These are phyloP conservation scores for Diachasma alloeum DNA, from an alignment of 1,140 invertebrate genomes.

Conservation along the genomic window DNA sequence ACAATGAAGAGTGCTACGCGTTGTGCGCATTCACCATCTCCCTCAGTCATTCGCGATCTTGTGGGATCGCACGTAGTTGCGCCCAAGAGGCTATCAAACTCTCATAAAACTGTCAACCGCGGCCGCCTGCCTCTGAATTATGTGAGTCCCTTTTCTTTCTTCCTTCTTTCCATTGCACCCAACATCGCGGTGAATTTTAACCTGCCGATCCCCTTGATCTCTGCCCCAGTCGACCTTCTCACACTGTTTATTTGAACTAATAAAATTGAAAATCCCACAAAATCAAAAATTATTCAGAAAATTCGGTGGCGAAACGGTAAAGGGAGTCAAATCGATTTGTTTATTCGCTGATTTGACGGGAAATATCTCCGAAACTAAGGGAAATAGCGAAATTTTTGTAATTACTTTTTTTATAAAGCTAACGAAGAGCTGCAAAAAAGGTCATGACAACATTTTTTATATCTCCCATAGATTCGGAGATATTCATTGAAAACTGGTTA, in stretches of 20 bases:
- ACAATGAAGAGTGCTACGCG: conserved; percentile 63
- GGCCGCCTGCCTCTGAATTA: conserved; percentile 60
- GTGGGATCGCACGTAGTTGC: conserved; percentile 34
- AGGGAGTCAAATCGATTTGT: too few species aligned
- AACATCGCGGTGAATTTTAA: background rate
- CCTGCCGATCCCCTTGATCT: conserved; percentile 18
- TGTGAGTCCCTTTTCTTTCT: conserved; percentile 51
- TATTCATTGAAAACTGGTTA: too few species aligned
- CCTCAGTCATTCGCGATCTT: conserved; percentile 32
- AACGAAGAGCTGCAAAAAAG: too few species aligned
- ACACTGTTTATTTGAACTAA: background rate
- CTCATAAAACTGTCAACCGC: conserved; percentile 66
- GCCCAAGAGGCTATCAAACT: conserved; percentile 62
- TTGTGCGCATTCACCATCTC: conserved; percentile 48
- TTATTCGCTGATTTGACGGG: too few species aligned
- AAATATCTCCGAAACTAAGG: too few species aligned
- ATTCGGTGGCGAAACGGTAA: too few species aligned
- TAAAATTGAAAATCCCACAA: background rate
- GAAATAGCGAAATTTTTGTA: too few species aligned
- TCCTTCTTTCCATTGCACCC: conserved; percentile 23
- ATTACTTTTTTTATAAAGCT: too few species aligned
- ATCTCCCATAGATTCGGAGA: too few species aligned
- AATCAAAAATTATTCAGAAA: background rate
- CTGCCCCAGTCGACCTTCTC: conserved; percentile 24
- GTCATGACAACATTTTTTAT: too few species aligned